Evolutionary conservation across 1,140 invertebrate genomes (phyloP).

Genomic region (Pararge aegeria): DNA sequence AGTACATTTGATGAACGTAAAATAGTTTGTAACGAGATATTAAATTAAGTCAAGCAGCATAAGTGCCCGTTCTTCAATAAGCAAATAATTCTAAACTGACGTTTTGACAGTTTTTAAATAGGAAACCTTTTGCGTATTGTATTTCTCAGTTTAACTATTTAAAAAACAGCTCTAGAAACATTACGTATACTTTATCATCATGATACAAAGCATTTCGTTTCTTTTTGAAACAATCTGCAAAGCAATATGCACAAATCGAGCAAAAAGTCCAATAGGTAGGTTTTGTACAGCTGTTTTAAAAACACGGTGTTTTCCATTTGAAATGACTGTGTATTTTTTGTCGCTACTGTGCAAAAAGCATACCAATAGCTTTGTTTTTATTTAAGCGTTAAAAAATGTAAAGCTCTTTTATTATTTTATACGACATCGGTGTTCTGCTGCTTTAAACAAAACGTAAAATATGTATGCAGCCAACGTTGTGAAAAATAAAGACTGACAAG

Average conservation of each 20-base stretch:
- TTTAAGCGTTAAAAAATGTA: conserved; percentile 2
- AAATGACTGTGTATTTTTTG: not conserved
- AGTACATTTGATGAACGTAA: too few relatives aligned
- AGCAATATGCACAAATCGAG: not conserved
- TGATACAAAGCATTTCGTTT: not conserved
- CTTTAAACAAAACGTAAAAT: conserved; percentile 14
- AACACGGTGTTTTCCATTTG: conserved; percentile 2
- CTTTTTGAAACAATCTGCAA: conserved; percentile 2
- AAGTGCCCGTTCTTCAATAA: too few relatives aligned
- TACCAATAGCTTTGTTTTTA: conserved; percentile 5
- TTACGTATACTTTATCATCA: too few relatives aligned
- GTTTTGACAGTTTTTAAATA: too few relatives aligned
- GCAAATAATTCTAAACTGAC: too few relatives aligned
- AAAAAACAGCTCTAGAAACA: too few relatives aligned
- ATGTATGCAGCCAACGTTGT: conserved; percentile 16
- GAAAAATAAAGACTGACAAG: conserved; percentile 23
- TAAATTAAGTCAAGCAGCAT: too few relatives aligned
- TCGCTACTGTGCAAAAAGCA: conserved; percentile 3
- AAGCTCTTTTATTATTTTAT: conserved; percentile 9
- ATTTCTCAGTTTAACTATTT: too few relatives aligned
- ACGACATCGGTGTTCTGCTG: not conserved
- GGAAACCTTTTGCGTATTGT: too few relatives aligned
- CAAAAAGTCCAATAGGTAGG: conserved; percentile 5
- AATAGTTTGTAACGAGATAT: too few relatives aligned
- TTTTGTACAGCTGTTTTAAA: not conserved